Conservation (phyloP, 2,113 vertebrate genomes). For the Erythrocercus mccallii region DNA sequence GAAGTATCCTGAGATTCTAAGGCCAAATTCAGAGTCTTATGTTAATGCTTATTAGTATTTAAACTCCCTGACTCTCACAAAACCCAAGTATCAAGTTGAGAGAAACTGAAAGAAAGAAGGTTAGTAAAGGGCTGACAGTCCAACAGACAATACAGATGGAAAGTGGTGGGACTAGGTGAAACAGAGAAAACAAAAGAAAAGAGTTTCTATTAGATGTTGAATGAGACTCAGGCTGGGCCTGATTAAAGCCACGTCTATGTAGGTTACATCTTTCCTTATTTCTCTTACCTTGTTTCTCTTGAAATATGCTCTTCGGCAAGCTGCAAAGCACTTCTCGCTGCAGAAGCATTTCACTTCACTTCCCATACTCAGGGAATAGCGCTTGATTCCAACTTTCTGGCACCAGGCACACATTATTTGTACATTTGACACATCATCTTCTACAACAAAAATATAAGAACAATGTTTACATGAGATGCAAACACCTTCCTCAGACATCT, state of each 20-base stretch:
- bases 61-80: constrained; percentile 53
- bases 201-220: constrained; percentile 32
- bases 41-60: not conserved
- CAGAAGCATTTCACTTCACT: constrained; percentile 99
- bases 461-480: constrained; percentile 74
- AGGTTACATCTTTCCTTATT: constrained; percentile 48
- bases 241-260: constrained; percentile 8
- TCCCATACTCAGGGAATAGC: constrained; percentile 99
- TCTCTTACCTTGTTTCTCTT: constrained; percentile 98
- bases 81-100: constrained; percentile 56
- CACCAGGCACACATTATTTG: constrained; percentile 99
- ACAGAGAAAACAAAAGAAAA: constrained; percentile 37
- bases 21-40: not conserved
- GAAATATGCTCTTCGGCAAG: constrained; percentile 98
- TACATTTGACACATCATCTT: constrained; percentile 95
- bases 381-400: constrained; percentile 99
- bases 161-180: constrained; percentile 42
- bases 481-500: constrained; percentile 70
- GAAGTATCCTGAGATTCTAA: not conserved
- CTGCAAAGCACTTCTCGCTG: constrained; percentile 99
- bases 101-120: constrained; percentile 57
- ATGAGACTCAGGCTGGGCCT: not conserved
- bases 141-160: constrained; percentile 58
- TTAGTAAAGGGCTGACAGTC: constrained; percentile 56
- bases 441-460: constrained; percentile 83